Evolutionary conservation across 2,113 vertebrate species (phyloP).

Genomic region (Oreotrochilus melanogaster): DNA sequence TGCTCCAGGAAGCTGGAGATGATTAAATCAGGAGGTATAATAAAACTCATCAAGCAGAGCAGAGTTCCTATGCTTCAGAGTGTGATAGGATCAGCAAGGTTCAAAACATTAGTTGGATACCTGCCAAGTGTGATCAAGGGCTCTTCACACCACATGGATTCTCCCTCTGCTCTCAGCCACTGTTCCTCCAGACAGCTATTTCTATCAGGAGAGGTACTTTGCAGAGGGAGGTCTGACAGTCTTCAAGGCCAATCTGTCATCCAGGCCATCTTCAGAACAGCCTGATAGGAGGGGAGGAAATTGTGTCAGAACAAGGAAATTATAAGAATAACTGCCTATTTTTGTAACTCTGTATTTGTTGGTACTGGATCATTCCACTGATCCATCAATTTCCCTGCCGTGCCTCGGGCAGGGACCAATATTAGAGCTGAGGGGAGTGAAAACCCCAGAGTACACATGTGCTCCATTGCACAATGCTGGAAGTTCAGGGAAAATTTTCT

Average conservation of each 20-base stretch:
- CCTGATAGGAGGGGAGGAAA: conserved; percentile 41
- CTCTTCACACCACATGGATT: neutral
- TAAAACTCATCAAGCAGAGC: neutral
- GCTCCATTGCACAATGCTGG: neutral
- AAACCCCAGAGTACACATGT: neutral
- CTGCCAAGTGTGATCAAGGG: conserved; percentile 2
- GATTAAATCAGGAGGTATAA: neutral
- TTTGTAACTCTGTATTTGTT: conserved; percentile 15
- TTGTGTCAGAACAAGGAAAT: conserved; percentile 52
- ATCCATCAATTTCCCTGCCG: neutral
- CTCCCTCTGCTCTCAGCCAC: neutral
- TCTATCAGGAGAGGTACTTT: neutral
- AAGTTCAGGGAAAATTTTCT: conserved; percentile 13
- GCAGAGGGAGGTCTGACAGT: neutral
- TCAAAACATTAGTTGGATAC: fast-evolving
- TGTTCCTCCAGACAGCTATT: neutral
- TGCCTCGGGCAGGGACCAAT: neutral
- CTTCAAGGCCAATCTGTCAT: conserved; percentile 57
- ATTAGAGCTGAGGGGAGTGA: neutral
- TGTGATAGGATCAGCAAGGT: neutral
- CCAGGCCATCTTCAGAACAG: neutral
- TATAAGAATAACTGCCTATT: conserved; percentile 52
- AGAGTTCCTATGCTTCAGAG: no score
- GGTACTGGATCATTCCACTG: conserved; percentile 2
- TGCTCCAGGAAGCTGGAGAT: neutral